Evolutionary conservation across 2,797 vertebrate species (phyloP).

Genomic region (Pantherophis vulpinus): DNA sequence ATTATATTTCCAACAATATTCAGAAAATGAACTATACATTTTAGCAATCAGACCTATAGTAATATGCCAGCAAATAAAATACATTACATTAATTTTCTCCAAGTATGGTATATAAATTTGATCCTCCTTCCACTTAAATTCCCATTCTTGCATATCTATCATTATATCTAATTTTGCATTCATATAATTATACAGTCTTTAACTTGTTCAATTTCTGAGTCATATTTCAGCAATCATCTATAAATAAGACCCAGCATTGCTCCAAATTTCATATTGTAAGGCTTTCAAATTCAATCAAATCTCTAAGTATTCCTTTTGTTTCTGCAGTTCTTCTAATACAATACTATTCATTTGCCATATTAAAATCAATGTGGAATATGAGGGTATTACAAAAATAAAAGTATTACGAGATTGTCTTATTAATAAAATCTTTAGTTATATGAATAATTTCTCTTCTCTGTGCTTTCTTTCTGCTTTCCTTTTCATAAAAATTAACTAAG

Average conservation of each 20-base stretch:
- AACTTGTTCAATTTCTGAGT: background rate
- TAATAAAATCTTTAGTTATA: background rate
- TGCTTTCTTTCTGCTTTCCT: background rate
- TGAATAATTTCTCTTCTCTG: background rate
- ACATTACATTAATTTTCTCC: background rate
- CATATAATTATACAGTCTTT: background rate
- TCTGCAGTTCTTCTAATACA: background rate
- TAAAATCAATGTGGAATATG: background rate
- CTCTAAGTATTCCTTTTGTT: background rate
- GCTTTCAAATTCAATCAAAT: background rate
- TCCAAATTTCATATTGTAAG: background rate
- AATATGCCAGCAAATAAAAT: background rate
- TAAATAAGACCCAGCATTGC: background rate
- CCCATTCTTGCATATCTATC: background rate
- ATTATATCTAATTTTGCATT: background rate
- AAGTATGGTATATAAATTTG: background rate
- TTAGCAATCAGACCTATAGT: background rate
- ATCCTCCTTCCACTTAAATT: background rate
- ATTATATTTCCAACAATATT: background rate
- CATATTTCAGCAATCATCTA: background rate
- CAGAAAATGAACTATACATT: background rate
- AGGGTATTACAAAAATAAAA: background rate
- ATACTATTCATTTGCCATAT: background rate
- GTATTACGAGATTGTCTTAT: background rate
- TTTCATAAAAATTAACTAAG: background rate